phyloP scores from a whole-genome alignment of 1,140 invertebrate genomes.

The Conopomorpha cramerella region DNA sequence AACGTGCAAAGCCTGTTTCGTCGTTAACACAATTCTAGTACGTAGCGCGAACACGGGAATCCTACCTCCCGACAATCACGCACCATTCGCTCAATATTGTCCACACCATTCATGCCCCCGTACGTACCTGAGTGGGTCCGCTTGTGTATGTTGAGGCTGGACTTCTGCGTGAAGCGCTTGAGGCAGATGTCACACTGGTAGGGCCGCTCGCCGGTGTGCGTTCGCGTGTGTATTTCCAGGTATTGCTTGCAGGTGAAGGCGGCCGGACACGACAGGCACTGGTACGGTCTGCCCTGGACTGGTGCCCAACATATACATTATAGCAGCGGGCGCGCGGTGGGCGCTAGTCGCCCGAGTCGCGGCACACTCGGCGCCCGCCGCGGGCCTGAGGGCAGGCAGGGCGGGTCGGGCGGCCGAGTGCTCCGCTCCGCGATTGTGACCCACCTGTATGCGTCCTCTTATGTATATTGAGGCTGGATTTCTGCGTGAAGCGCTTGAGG shows the following conservation, averaged over 20 bases:
- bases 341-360: conserved; percentile 40
- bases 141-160: conserved; percentile 75
- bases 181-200: conserved; percentile 73
- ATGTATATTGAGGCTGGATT: conserved; percentile 75
- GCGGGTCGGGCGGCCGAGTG: conserved; percentile 38
- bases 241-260: conserved; percentile 74
- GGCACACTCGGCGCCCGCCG: conserved; percentile 37
- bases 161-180: conserved; percentile 72
- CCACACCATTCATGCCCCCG: conserved; percentile 14
- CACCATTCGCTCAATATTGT: conserved; percentile 16
- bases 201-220: conserved; percentile 74
- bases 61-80: conserved; percentile 7
- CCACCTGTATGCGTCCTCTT: conserved; percentile 73
- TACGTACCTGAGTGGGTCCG: conserved; percentile 70
- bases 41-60: conserved; percentile 5
- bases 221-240: conserved; percentile 77
- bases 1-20: no score
- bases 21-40: no score
- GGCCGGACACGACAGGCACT: conserved; percentile 73
- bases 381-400: conserved; percentile 9
- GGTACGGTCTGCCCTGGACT: conserved; percentile 67
- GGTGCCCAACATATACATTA: conserved; percentile 57
- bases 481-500: conserved; percentile 71
- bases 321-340: conserved; percentile 44
- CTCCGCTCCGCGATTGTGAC: conserved; percentile 45